phyloP scores from a whole-genome alignment of 30 jellyfish, hydroid and myxozoan genomes.

The Aurelia aurita region DNA sequence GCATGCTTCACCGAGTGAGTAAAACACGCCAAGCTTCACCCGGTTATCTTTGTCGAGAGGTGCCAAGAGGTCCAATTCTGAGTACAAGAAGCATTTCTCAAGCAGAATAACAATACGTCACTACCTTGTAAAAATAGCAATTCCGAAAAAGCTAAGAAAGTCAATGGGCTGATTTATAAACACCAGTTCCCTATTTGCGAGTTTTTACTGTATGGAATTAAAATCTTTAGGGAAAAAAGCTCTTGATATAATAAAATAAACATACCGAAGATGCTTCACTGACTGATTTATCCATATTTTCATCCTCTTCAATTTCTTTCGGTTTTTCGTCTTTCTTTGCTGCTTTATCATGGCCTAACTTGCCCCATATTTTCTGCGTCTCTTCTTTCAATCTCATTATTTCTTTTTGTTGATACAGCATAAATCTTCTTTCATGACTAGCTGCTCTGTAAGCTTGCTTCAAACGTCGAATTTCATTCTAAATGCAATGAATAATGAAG shows the following conservation, averaged over 20 bases:
- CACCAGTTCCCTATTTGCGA: too few relatives aligned
- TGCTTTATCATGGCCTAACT: constrained; percentile 70
- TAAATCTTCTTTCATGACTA: constrained; percentile 82
- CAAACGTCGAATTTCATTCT: constrained; percentile 90
- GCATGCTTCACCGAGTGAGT: too few relatives aligned
- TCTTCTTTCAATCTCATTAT: constrained; percentile 75
- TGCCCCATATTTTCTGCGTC: constrained; percentile 91
- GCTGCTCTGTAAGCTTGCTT: constrained; percentile 90
- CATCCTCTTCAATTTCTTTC: constrained; percentile 4
- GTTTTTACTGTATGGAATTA: too few relatives aligned
- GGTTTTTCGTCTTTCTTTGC: constrained; percentile 26
- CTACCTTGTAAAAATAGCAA: too few relatives aligned
- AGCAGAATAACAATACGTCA: too few relatives aligned
- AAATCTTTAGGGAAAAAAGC: too few relatives aligned
- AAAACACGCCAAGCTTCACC: too few relatives aligned
- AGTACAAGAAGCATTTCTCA: too few relatives aligned
- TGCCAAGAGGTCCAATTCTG: too few relatives aligned
- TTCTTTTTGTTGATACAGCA: constrained; percentile 89
- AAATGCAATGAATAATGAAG: neutral
- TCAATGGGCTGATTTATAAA: too few relatives aligned
- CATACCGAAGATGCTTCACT: constrained; percentile 76
- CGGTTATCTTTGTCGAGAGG: too few relatives aligned
- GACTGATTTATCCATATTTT: constrained; percentile 40
- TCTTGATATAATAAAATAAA: neutral
- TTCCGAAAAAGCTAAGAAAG: too few relatives aligned